phyloP scores from a whole-genome alignment of 1,140 invertebrate species.

The Pissodes strobi region DNA sequence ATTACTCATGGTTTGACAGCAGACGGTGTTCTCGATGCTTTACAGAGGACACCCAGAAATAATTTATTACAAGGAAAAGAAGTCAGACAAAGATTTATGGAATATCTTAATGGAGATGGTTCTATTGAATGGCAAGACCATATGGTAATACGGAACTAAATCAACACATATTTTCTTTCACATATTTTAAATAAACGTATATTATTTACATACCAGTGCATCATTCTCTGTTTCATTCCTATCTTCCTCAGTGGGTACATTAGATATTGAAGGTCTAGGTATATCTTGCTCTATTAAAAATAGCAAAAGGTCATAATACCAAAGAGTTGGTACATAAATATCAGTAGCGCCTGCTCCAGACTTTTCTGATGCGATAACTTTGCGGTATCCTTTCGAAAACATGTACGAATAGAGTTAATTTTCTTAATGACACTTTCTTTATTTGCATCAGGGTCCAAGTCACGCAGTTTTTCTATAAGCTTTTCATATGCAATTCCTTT shows the following conservation, averaged over 20 bases:
- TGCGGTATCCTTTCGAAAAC: slow-evolving; percentile 13
- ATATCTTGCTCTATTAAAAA: slow-evolving; percentile 7
- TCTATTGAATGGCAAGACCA: too few species aligned
- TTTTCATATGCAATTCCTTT: slow-evolving; percentile 11
- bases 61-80: too few species aligned
- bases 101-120: too few species aligned
- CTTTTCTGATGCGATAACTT: slow-evolving; percentile 15
- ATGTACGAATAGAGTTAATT: slow-evolving; percentile 17
- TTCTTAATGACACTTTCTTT: slow-evolving; percentile 19
- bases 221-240: neutral
- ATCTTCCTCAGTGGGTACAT: slow-evolving; percentile 2
- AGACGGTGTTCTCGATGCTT: too few species aligned
- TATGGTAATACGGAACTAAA: too few species aligned
- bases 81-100: too few species aligned
- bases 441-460: slow-evolving; percentile 5
- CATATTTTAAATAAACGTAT: too few species aligned
- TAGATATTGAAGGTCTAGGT: slow-evolving; percentile 4
- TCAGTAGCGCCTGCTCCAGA: slow-evolving; percentile 9
- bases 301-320: neutral
- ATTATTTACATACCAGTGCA: neutral
- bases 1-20: too few species aligned
- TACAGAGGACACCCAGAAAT: too few species aligned
- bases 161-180: too few species aligned
- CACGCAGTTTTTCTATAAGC: slow-evolving; percentile 6
- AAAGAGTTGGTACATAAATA: slow-evolving; percentile 13